Base-by-base conservation (phyloP, 2,113 vertebrate species). In the Galemys pyrenaicus region DNA sequence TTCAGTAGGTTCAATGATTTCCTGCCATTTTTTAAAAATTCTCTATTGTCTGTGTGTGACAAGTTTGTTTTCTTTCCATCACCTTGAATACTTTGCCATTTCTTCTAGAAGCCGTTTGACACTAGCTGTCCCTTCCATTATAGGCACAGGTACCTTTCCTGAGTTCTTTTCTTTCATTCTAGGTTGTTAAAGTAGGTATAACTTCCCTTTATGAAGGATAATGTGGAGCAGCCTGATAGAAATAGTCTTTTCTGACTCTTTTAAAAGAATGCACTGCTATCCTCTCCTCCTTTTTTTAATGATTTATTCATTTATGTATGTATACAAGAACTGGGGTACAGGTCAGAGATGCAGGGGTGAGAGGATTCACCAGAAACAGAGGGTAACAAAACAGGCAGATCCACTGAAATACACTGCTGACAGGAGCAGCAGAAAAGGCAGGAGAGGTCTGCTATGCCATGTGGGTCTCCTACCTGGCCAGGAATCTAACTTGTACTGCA, bases 181-280 rank as follows among this genome's bases (percentile, higher is more conserved):
- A 28, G 11, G 13, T 4, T 35, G 32, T 87, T 70, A 54, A 80
- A 65, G 70, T 56, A 78, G 20, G 58, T 22, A 49, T 44, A 87
- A 58, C 20, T 49, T 94, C 39, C 51, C 56, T 94, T 92, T 58
- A 75, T 90, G 81, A 77, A 85, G 82, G 82, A 74, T 62, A 17
- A 24, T 68, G 62, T 65, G 51, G 81, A 65, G 7, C 51, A 28
- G 1, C 79, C 46, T 81, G 5, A 54, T 75, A 62, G 13, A 80
- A 86, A 62, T 35, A 92, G 58, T 44, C 60, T 70, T 67, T 82
- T 78, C 60, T 80, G 12, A 9, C 16, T 82, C 54, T 46, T 85
- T 65, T 35, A 75, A 83, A 92, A 92, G 44, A 96, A 41, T 32
- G 0, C 37, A 39, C 30, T 37, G 44, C 54, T 22, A 20, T 5